Evolutionary conservation across 2,888 invertebrate species (phyloP).

Genomic region (Zaprionus lineosus): DNA sequence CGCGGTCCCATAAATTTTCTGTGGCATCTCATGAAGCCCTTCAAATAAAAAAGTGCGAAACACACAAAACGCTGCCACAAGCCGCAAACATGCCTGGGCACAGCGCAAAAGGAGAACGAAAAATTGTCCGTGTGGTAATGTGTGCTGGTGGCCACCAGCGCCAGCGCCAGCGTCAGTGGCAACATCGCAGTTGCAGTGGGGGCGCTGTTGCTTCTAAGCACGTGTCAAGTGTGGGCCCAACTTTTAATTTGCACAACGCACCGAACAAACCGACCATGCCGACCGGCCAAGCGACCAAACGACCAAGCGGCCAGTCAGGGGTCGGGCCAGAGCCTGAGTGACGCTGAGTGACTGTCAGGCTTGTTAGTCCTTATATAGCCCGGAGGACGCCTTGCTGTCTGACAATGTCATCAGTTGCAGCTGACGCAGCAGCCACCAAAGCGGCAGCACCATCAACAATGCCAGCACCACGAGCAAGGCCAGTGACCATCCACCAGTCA

Average conservation of each 20-base stretch:
- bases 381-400: slow-evolving; percentile 62
- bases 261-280: not conserved
- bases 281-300: no score
- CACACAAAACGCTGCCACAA: slow-evolving; percentile 24
- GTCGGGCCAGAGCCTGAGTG: slow-evolving; percentile 52
- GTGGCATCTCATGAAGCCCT: slow-evolving; percentile 32
- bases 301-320: no score
- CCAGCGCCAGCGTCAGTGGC: slow-evolving; percentile 1
- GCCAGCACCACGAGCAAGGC: not conserved
- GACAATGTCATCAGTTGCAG: slow-evolving; percentile 79
- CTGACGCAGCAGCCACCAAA: slow-evolving; percentile 67
- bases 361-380: slow-evolving; percentile 65
- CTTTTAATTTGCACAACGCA: slow-evolving; percentile 71
- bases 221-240: slow-evolving; percentile 76
- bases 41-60: slow-evolving; percentile 27
- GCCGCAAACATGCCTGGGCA: slow-evolving; percentile 32
- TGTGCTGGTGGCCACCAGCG: not conserved
- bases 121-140: slow-evolving; percentile 13
- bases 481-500: no score
- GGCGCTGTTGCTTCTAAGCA: slow-evolving; percentile 58
- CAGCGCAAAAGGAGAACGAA: slow-evolving; percentile 8
- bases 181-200: not conserved
- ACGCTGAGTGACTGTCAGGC: slow-evolving; percentile 77
- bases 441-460: slow-evolving; percentile 10
- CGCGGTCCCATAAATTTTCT: slow-evolving; percentile 68